These are phyloP conservation scores for Phallusia fumigata DNA, from an alignment of 23 tunicate genomes.

Conservation along the genomic window DNA sequence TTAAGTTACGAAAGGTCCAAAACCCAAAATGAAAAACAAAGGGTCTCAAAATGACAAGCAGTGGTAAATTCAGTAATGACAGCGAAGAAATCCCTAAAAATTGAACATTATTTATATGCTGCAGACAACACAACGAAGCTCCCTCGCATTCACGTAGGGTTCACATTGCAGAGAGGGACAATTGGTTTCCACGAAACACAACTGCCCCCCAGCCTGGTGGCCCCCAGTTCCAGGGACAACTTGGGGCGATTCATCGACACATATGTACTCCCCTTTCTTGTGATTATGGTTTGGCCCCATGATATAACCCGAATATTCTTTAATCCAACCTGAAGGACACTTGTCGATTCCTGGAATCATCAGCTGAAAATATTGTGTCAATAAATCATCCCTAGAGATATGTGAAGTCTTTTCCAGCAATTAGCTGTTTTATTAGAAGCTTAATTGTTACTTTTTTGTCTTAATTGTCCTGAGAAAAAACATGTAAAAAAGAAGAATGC, in stretches of 20 bases:
- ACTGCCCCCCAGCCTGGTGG: conserved; percentile 25
- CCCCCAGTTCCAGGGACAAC: conserved; percentile 44
- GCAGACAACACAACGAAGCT: conserved; percentile 48
- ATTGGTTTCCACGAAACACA: conserved; percentile 34
- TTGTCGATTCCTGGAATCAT: conserved; percentile 48
- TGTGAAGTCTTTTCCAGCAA: too few species aligned
- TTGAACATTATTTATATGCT: conserved; percentile 5
- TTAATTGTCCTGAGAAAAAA: too few species aligned
- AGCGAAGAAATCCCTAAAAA: too few species aligned
- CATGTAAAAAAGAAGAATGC: too few species aligned
- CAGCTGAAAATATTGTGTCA: neutral
- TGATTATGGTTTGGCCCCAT: conserved; percentile 26
- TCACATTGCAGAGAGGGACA: conserved; percentile 45
- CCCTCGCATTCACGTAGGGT: conserved; percentile 43
- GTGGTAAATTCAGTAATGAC: too few species aligned
- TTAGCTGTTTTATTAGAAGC: too few species aligned
- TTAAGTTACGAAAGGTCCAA: too few species aligned
- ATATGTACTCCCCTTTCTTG: conserved; percentile 40
- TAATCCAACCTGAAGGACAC: conserved; percentile 26
- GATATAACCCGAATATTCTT: conserved; percentile 35
- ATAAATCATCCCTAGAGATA: too few species aligned
- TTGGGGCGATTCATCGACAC: conserved; percentile 42
- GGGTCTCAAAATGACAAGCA: too few species aligned
- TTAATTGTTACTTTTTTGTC: too few species aligned
- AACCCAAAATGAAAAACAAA: too few species aligned